phyloP scores from a whole-genome alignment of 1,140 invertebrate species.

The Saccostrea cuccullata region DNA sequence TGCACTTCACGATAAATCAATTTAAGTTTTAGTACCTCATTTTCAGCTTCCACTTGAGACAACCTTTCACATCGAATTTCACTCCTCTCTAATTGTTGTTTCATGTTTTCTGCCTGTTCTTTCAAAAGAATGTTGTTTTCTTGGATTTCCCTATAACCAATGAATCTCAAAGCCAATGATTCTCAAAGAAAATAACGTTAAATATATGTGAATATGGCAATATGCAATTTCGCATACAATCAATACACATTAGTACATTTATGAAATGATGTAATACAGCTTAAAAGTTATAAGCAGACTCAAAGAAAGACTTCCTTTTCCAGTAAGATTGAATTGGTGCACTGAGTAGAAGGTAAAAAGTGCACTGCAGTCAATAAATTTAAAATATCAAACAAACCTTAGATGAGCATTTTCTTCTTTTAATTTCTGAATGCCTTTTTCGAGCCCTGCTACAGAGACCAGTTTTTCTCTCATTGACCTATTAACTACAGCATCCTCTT shows the following conservation, averaged over 20 bases:
- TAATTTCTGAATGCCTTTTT: constrained; percentile 67
- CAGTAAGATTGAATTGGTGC: too few relatives aligned
- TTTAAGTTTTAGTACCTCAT: constrained; percentile 63
- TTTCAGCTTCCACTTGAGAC: constrained; percentile 62
- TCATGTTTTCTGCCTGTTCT: constrained; percentile 67
- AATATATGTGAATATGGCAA: neutral
- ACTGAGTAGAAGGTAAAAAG: neutral
- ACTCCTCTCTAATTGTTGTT: constrained; percentile 64
- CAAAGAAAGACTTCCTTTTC: too few relatives aligned
- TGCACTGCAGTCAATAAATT: neutral
- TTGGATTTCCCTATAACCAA: constrained; percentile 65
- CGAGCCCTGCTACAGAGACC: constrained; percentile 62
- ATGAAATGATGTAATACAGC: neutral
- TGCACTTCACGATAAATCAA: too few relatives aligned
- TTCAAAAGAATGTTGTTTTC: constrained; percentile 71
- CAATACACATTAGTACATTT: neutral
- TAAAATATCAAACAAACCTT: constrained; percentile 54
- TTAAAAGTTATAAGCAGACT: too few relatives aligned
- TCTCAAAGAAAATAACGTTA: neutral
- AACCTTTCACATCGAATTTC: constrained; percentile 64
- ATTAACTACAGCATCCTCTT: constrained; percentile 65
- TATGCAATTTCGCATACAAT: neutral
- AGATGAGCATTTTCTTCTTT: constrained; percentile 67
- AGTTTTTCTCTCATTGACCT: constrained; percentile 67
- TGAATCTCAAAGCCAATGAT: neutral